Evolutionary conservation across 2,113 vertebrate genomes (phyloP), one percentile per base, ranked within the genome.

Genomic region (Epinephelus moara): DNA sequence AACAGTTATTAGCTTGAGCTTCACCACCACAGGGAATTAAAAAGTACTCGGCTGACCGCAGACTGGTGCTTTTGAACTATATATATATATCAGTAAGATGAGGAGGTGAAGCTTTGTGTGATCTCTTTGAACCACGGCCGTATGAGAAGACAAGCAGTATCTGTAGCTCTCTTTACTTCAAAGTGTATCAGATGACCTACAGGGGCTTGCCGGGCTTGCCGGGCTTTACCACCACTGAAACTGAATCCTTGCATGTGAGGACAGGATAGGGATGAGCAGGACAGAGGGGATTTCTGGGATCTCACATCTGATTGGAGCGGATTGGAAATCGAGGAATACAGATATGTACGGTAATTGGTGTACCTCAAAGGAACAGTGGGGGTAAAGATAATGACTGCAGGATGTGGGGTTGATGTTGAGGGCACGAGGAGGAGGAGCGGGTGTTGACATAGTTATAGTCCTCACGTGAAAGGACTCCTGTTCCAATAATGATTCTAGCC

Each of bases 401-500:
- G 62, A 70, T 80, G 23, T 17, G 13, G 47, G 37, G 80, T 67
- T 50, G 53, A 70, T 76, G 27, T 53, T 69, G 72, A 80, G 75
- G 86, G 19, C 78, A 88, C 2, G 13, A 75, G 33, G 56, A 73
- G 56, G 57, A 83, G 81, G 67, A 79, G n/a, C 0, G 2, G 80
- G 62, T 56, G 67, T 50, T 78, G 49, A 85, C 45, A 70, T 55
- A 55, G 66, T 80, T 53, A 75, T 60, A 49, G 30, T 84, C 40
- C 57, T 78, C 79, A 76, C 33, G 25, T 72, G 70, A 82, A 85
- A 75, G 55, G 47, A 27, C 66, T 68, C 14, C 17, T 64, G 6
- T 83, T 90, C 72, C 70, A 85, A 50, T 74, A 86, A 72, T 55
- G 64, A 75, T 63, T 66, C 53, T 84, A n/a, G 56, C 81, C 61